Evolutionary conservation across 2,888 invertebrate genomes (phyloP).

Genomic region (Germaria angustata): DNA sequence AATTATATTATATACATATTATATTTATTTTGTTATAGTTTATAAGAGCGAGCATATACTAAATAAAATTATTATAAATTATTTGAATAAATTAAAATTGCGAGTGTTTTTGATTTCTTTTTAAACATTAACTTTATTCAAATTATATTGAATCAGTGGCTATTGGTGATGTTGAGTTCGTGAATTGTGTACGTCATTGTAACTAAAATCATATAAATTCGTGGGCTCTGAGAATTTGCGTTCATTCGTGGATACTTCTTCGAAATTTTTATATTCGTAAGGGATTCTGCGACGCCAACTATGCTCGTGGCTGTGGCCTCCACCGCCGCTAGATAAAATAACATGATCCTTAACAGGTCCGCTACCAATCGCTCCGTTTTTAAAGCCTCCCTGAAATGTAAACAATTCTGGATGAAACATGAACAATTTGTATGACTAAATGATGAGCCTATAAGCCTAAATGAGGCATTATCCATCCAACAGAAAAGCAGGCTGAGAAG

Average conservation of each 20-base stretch:
- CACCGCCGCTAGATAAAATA: slow-evolving; percentile 79
- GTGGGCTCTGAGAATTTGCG: slow-evolving; percentile 27
- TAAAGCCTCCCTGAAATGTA: slow-evolving; percentile 82
- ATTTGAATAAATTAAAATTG: slow-evolving; percentile 18
- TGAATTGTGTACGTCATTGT: slow-evolving; percentile 35
- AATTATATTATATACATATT: not conserved
- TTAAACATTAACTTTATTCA: slow-evolving; percentile 9
- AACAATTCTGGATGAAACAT: slow-evolving; percentile 44
- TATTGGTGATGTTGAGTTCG: slow-evolving; percentile 3
- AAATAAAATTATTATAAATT: slow-evolving; percentile 21
- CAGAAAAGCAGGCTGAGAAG: too few species aligned
- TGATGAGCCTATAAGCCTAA: too few species aligned
- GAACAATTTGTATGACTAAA: too few species aligned
- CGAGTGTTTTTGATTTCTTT: not conserved
- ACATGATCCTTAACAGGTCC: slow-evolving; percentile 81
- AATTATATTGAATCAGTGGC: not conserved
- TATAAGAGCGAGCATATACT: slow-evolving; percentile 21
- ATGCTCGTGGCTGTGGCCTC: slow-evolving; percentile 71
- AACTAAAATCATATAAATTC: slow-evolving; percentile 26
- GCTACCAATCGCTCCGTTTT: slow-evolving; percentile 82
- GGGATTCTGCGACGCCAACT: slow-evolving; percentile 80
- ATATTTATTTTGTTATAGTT: slow-evolving; percentile 22
- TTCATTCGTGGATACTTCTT: not conserved
- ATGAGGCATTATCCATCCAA: too few species aligned
- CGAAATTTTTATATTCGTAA: slow-evolving; percentile 47